phyloP scores from a whole-genome alignment of 1,140 invertebrate species.

The Calliphora vicina region DNA sequence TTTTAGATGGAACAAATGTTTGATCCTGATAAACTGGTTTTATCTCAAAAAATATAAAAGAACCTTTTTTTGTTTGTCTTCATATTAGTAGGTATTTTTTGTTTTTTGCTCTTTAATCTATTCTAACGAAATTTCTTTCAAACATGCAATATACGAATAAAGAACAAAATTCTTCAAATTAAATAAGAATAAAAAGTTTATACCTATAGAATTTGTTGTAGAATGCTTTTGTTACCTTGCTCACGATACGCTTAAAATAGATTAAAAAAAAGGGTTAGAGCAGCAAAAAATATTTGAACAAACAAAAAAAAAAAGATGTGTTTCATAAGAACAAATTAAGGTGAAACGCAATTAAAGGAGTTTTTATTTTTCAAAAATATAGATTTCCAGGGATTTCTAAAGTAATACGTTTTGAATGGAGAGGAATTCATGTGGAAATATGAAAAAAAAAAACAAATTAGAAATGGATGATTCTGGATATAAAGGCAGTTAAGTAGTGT shows the following conservation, averaged over 20 bases:
- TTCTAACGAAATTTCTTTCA: not conserved
- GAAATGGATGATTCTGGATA: too few relatives aligned
- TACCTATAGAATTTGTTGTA: not conserved
- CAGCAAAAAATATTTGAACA: not conserved
- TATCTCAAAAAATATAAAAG: not conserved
- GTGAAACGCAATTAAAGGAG: conserved; percentile 21
- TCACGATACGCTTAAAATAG: not conserved
- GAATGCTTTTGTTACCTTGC: not conserved
- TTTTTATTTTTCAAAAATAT: too few relatives aligned
- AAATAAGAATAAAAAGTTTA: not conserved
- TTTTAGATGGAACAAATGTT: not conserved
- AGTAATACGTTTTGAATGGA: too few relatives aligned
- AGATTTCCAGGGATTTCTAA: too few relatives aligned
- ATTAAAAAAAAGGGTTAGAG: not conserved
- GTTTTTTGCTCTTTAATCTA: not conserved
- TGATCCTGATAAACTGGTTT: not conserved
- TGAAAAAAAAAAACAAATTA: too few relatives aligned
- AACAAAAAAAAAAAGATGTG: not conserved
- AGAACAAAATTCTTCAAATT: not conserved
- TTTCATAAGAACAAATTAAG: conserved; percentile 31
- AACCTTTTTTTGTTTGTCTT: not conserved
- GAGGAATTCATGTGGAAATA: too few relatives aligned
- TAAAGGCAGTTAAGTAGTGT: too few relatives aligned
- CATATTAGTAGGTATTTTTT: too few relatives aligned
- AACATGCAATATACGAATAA: not conserved